Conservation (phyloP, 2,797 vertebrate genomes). For the Alca torda region DNA sequence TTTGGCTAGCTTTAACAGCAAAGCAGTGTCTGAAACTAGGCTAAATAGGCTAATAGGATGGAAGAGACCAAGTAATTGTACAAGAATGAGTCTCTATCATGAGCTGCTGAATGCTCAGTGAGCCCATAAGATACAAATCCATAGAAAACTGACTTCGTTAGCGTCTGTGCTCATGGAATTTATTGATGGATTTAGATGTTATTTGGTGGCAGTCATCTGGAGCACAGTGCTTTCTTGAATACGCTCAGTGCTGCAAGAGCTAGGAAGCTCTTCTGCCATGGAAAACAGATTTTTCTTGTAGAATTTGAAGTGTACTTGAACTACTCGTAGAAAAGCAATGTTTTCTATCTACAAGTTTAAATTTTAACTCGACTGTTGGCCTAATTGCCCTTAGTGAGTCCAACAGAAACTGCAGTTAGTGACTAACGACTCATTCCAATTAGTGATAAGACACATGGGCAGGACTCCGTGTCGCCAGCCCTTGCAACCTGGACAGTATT, state of each 20-base stretch:
- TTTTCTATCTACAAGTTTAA: neutral
- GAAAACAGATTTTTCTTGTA: neutral
- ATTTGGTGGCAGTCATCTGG: neutral
- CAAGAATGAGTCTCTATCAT: neutral
- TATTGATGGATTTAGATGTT: neutral
- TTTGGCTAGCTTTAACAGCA: neutral
- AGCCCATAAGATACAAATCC: neutral
- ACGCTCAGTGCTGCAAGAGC: neutral
- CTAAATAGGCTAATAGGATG: neutral
- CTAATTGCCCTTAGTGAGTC: neutral
- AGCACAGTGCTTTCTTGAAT: neutral
- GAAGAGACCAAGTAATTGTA: neutral
- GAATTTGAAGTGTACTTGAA: neutral
- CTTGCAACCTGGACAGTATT: neutral
- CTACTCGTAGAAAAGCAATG: neutral
- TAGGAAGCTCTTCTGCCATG: neutral
- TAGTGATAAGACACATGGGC: neutral
- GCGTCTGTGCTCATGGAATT: neutral
- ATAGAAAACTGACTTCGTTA: neutral
- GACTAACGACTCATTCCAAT: neutral
- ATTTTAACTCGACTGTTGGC: neutral
- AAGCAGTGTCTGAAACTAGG: neutral
- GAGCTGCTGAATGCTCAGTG: neutral
- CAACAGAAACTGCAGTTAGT: conserved; percentile 10
- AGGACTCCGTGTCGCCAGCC: neutral